A percentile compares a stretch with the other conserved stretches of the same genome.
These are phyloP conservation scores for Drosophila setifemur DNA, from an alignment of 1,140 invertebrate genomes.

Conservation along the genomic window DNA sequence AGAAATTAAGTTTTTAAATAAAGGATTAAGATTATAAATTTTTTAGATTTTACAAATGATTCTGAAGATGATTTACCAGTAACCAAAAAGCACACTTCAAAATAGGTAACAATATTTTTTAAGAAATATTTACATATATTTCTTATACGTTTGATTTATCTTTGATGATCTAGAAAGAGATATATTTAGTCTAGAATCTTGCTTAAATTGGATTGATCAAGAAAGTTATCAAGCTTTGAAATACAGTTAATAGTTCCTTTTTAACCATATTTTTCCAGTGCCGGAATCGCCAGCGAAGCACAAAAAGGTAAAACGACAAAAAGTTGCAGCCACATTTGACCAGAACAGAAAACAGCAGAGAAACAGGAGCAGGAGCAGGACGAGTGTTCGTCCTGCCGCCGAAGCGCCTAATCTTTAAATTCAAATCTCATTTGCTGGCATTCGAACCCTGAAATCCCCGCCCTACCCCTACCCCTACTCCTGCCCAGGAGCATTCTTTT, in stretches of 20 bases:
- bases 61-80: no score
- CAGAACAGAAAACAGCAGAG: conserved; percentile 34
- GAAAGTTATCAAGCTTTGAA: no score
- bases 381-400: conserved; percentile 51
- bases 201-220: neutral
- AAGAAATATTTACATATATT: no score
- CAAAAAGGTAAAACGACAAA: conserved; percentile 68
- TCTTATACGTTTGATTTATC: no score
- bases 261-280: neutral
- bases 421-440: conserved; percentile 74
- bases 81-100: no score
- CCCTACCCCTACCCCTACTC: neutral
- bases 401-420: conserved; percentile 75
- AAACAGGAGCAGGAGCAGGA: conserved; percentile 14
- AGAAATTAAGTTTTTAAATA: neutral
- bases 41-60: no score
- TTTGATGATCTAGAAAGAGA: no score
- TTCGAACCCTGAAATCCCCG: conserved; percentile 9
- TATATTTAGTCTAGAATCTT: neutral
- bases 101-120: no score
- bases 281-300: conserved; percentile 35
- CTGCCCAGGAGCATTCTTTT: no score
- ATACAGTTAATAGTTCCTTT: no score
- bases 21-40: no score
- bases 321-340: conserved; percentile 74